A percentile compares a stretch with the other conserved stretches of the same genome.
Conservation (phyloP, 2,888 invertebrate species). For the Calameuta idolon region DNA sequence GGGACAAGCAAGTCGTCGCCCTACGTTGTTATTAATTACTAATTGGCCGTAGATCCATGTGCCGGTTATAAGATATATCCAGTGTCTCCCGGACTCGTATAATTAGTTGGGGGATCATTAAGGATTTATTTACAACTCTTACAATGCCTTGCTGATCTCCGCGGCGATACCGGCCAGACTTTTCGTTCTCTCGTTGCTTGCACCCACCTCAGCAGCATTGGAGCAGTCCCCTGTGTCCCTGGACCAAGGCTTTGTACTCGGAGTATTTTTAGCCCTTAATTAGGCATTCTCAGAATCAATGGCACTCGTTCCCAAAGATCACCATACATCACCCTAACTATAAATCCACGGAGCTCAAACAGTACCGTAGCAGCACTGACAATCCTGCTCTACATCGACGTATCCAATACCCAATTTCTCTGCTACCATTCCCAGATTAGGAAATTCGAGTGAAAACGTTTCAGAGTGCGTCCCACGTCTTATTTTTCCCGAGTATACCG, state of each 20-base stretch:
- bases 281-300: constrained; percentile 38
- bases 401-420: neutral
- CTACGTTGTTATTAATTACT: constrained; percentile 52
- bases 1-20: constrained; percentile 35
- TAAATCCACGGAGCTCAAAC: neutral
- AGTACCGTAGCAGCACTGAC: neutral
- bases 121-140: constrained; percentile 57
- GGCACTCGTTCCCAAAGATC: constrained; percentile 15
- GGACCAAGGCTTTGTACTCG: constrained; percentile 11
- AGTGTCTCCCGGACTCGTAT: constrained; percentile 39
- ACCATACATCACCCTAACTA: neutral
- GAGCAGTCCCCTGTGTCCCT: neutral
- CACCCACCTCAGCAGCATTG: constrained; percentile 16
- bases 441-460: neutral
- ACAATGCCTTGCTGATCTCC: constrained; percentile 51
- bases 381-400: neutral
- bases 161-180: constrained; percentile 40
- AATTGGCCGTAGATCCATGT: constrained; percentile 40
- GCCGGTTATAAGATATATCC: constrained; percentile 40
- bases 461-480: neutral
- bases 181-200: constrained; percentile 25
- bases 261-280: constrained; percentile 39
- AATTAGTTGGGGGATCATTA: constrained; percentile 53
- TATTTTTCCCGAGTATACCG: neutral
- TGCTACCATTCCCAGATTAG: neutral